Evolutionary conservation across 2,797 vertebrate species (phyloP).

Genomic region (Microcaecilia unicolor): DNA sequence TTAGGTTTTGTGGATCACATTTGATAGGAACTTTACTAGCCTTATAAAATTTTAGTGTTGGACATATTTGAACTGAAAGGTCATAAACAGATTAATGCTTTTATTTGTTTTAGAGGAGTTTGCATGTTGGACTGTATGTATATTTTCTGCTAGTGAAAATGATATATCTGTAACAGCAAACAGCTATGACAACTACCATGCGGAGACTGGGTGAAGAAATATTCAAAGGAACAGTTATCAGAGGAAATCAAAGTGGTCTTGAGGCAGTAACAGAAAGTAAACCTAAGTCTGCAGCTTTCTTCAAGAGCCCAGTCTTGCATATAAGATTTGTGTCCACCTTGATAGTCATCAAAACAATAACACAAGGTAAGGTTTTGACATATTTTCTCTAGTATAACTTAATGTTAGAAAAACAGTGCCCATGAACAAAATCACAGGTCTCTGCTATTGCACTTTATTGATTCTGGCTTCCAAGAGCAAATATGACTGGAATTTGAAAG

Average conservation of each 20-base stretch:
- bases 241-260: constrained; percentile 12
- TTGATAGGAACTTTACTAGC: no score
- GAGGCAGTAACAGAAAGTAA: constrained; percentile 28
- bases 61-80: no score
- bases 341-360: constrained; percentile 74
- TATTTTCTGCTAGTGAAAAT: neutral
- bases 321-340: constrained; percentile 69
- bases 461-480: no score
- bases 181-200: constrained; percentile 63
- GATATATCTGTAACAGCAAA: constrained; percentile 39
- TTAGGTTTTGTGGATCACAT: no score
- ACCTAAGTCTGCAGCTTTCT: constrained; percentile 50
- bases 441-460: no score
- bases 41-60: no score
- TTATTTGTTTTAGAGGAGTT: neutral
- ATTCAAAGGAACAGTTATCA: constrained; percentile 52
- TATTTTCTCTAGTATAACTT: neutral
- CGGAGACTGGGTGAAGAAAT: constrained; percentile 72
- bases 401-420: neutral
- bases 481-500: no score
- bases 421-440: no score
- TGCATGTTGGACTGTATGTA: neutral
- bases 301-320: constrained; percentile 62
- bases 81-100: no score
- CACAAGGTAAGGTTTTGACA: constrained; percentile 61